Evolutionary conservation across 2,888 invertebrate species (phyloP).

Genomic region (Malacosoma neustria): DNA sequence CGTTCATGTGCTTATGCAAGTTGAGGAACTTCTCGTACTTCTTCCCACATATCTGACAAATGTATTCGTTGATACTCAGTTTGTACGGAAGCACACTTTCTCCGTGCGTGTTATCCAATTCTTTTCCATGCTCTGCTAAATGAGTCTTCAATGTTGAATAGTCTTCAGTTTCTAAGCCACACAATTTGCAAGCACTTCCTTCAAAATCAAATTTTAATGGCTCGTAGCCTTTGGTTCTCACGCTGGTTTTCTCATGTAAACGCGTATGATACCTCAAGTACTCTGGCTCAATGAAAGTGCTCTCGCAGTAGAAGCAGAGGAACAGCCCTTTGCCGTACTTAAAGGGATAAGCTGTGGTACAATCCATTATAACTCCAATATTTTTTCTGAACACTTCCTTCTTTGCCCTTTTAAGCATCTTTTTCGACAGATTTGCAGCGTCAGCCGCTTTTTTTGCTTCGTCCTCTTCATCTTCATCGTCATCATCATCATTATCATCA

Average conservation of each 20-base stretch:
- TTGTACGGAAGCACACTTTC: slow-evolving; percentile 62
- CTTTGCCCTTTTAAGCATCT: slow-evolving; percentile 34
- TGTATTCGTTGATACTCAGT: slow-evolving; percentile 47
- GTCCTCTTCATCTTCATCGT: no score
- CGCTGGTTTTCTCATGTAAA: slow-evolving; percentile 27
- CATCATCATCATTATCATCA: no score
- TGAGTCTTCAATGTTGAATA: slow-evolving; percentile 47
- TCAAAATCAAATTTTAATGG: slow-evolving; percentile 61
- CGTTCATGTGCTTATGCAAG: slow-evolving; percentile 64
- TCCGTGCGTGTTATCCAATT: slow-evolving; percentile 44
- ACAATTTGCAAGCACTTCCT: slow-evolving; percentile 43
- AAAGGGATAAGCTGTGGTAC: slow-evolving; percentile 59
- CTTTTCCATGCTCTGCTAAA: slow-evolving; percentile 39
- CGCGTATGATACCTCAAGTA: slow-evolving; percentile 51
- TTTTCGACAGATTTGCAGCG: no score
- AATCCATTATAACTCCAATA: slow-evolving; percentile 44
- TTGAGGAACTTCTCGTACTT: slow-evolving; percentile 60
- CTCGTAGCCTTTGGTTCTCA: slow-evolving; percentile 57
- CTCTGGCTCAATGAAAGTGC: slow-evolving; percentile 53
- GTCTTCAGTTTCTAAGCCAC: slow-evolving; percentile 33
- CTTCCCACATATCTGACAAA: slow-evolving; percentile 58
- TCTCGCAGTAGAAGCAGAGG: slow-evolving; percentile 57
- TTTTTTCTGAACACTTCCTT: slow-evolving; percentile 57
- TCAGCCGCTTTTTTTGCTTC: no score
- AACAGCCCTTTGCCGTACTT: slow-evolving; percentile 61